These are phyloP conservation scores for Phoxinus dragarum DNA, from an alignment of 2,797 vertebrate species.

Conservation along the genomic window DNA sequence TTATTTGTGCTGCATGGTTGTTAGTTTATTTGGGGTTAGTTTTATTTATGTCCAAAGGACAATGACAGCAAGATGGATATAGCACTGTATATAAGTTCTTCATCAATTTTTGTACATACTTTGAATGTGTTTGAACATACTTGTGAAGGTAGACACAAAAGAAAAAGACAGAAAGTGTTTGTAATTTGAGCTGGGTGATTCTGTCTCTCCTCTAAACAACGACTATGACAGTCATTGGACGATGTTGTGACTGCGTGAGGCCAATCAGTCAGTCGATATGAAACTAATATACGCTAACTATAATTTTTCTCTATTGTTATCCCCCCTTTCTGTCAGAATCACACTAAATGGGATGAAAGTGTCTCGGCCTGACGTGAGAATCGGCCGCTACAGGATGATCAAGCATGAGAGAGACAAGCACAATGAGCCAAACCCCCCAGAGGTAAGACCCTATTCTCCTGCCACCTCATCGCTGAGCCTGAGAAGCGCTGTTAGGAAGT, in stretches of 20 bases:
- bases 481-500: constrained; percentile 18
- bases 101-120: not conserved
- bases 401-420: constrained; percentile 99
- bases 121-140: not conserved
- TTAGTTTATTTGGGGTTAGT: not conserved
- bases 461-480: not conserved
- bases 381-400: constrained; percentile 99
- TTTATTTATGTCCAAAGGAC: not conserved
- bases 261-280: constrained; percentile 11
- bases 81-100: not conserved
- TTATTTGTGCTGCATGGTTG: not conserved
- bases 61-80: not conserved
- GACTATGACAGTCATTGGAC: not conserved
- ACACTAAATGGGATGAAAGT: constrained; percentile 99
- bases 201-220: not conserved
- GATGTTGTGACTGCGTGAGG: not conserved
- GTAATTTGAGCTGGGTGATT: not conserved
- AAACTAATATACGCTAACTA: constrained; percentile 11
- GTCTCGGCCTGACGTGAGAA: constrained; percentile 94
- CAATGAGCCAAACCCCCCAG: constrained; percentile 99
- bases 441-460: constrained; percentile 80
- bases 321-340: constrained; percentile 78
- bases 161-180: not conserved
- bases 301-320: constrained; percentile 35
- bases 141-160: not conserved